Conservation (phyloP, 2,797 vertebrate species). For the Peromyscus aztecus region DNA sequence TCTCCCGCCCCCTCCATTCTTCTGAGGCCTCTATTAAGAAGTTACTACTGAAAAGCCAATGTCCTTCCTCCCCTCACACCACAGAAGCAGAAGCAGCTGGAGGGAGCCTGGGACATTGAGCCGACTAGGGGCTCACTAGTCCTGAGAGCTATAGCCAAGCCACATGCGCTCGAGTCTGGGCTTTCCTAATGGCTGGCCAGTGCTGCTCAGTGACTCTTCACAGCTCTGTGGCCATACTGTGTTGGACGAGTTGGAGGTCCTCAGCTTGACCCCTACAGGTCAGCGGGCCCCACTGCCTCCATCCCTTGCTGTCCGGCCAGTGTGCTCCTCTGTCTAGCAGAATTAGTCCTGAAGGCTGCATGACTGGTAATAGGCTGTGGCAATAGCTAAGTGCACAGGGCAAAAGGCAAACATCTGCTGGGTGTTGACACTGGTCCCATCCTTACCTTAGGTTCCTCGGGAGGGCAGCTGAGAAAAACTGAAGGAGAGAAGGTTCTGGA, state of each 20-base stretch:
- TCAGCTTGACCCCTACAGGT: not conserved
- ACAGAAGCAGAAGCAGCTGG: not conserved
- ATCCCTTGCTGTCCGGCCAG: not conserved
- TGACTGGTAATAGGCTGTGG: accelerated
- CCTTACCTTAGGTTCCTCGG: no score
- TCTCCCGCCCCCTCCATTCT: accelerated
- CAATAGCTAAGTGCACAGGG: not conserved
- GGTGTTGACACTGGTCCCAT: accelerated
- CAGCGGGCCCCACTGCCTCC: not conserved
- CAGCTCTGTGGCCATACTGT: not conserved
- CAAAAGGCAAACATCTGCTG: not conserved
- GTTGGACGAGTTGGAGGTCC: accelerated
- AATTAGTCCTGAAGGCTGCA: accelerated
- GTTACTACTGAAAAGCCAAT: not conserved
- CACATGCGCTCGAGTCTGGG: accelerated
- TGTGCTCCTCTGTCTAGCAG: not conserved
- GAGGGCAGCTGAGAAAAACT: not conserved
- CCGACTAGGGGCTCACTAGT: not conserved
- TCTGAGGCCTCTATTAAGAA: not conserved
- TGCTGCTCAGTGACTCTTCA: not conserved
- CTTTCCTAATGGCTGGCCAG: accelerated
- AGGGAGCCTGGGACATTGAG: not conserved
- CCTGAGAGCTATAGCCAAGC: not conserved
- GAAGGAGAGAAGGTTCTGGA: not conserved
- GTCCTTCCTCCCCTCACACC: not conserved